phyloP scores from a whole-genome alignment of 2,797 vertebrate genomes.

The Hypotaenidia philippensis region DNA sequence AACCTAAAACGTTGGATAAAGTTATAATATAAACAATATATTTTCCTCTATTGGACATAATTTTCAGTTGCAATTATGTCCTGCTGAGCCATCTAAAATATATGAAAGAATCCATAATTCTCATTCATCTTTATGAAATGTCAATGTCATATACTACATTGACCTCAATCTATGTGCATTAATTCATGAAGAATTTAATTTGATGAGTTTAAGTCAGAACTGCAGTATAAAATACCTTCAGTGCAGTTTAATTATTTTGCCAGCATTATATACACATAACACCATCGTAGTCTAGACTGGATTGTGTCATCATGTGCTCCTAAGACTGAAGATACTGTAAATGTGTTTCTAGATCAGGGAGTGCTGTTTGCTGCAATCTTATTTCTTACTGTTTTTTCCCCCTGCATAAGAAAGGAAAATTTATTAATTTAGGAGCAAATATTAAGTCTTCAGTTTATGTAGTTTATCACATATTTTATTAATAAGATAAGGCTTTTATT shows the following conservation, averaged over 20 bases:
- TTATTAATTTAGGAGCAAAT: background rate
- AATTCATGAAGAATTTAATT: slow-evolving; percentile 42
- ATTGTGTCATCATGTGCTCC: background rate
- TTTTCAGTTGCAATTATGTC: background rate
- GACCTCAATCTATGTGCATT: background rate
- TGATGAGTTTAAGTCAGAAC: background rate
- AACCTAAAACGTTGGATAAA: background rate
- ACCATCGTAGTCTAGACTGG: background rate
- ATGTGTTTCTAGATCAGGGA: background rate
- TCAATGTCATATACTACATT: background rate
- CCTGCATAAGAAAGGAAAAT: background rate
- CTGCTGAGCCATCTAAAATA: slow-evolving; percentile 18
- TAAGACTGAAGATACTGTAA: background rate
- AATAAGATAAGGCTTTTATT: background rate
- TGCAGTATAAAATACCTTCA: slow-evolving; percentile 1
- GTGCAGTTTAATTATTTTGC: slow-evolving; percentile 17
- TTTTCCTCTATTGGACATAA: background rate
- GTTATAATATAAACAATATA: background rate
- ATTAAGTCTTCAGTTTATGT: background rate
- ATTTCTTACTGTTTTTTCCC: background rate
- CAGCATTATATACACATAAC: background rate
- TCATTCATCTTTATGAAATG: background rate
- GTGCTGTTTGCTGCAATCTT: background rate
- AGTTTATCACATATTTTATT: background rate
- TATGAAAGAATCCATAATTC: background rate